phyloP scores from a whole-genome alignment of 2,113 vertebrate species.

The Brienomyrus longianalis region DNA sequence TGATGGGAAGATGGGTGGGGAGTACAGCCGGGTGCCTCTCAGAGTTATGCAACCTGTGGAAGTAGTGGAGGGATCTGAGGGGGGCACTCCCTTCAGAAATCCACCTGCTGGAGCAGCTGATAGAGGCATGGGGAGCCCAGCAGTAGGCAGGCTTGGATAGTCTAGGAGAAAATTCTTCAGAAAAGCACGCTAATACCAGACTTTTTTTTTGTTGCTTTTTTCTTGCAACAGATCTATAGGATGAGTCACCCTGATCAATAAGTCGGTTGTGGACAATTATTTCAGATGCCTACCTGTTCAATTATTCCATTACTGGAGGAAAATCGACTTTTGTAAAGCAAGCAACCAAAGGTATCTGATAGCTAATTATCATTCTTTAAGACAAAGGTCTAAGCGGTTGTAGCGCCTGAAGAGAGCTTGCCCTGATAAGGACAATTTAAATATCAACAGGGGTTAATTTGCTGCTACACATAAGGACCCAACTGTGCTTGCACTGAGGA shows the following conservation, averaged over 20 bases:
- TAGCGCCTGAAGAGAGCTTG: neutral
- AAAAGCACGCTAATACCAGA: neutral
- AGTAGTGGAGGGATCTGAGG: neutral
- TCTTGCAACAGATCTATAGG: conserved; percentile 9
- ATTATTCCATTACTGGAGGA: conserved; percentile 20
- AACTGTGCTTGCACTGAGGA: neutral
- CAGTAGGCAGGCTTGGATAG: neutral
- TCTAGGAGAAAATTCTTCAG: neutral
- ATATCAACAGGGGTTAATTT: neutral
- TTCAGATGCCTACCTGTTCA: conserved; percentile 18
- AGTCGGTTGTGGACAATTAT: conserved; percentile 15
- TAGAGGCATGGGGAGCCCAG: neutral
- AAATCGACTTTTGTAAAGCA: conserved; percentile 3
- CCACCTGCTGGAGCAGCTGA: neutral
- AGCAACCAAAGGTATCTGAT: neutral
- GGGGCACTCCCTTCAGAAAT: neutral
- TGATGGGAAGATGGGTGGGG: neutral
- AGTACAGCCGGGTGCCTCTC: neutral
- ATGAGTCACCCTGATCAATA: conserved; percentile 16
- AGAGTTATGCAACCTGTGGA: neutral
- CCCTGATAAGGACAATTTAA: neutral
- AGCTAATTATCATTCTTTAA: neutral
- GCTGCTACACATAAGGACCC: neutral
- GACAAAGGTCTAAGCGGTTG: neutral
- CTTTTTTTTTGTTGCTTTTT: neutral